These are phyloP conservation scores for Caenorhabditis imperialis DNA, from an alignment of 2,888 invertebrate species.

Conservation along the genomic window DNA sequence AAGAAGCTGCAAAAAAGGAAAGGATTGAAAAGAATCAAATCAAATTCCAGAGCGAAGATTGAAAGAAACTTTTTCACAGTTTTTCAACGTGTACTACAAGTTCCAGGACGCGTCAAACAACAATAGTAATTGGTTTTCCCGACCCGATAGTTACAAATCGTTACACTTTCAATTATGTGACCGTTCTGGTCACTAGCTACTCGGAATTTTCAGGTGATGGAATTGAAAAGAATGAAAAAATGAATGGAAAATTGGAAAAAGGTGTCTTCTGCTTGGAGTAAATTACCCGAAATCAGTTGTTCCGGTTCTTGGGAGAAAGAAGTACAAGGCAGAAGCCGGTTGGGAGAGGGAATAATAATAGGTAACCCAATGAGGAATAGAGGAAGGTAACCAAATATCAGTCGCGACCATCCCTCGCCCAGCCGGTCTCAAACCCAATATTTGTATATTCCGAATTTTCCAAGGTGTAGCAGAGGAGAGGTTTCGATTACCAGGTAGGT, in stretches of 20 bases:
- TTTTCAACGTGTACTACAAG: neutral
- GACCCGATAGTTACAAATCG: constrained; percentile 41
- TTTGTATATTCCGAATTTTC: constrained; percentile 15
- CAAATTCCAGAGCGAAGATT: neutral
- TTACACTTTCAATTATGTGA: constrained; percentile 38
- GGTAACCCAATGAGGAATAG: constrained; percentile 48
- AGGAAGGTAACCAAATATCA: constrained; percentile 51
- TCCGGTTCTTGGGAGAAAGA: constrained; percentile 1
- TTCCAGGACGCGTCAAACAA: constrained; percentile 11
- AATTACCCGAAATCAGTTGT: constrained; percentile 34
- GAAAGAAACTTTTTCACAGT: too few species aligned
- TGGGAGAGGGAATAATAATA: constrained; percentile 35
- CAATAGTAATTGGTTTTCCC: constrained; percentile 43
- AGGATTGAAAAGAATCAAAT: constrained; percentile 7
- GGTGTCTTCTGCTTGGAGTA: neutral
- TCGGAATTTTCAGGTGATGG: constrained; percentile 20
- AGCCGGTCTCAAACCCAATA: constrained; percentile 20
- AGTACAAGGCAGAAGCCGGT: neutral
- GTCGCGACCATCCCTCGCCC: neutral
- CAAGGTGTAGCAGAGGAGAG: constrained; percentile 7
- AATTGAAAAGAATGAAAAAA: neutral
- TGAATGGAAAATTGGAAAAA: too few species aligned
- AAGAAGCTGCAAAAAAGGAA: constrained; percentile 48
- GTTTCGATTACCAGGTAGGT: too few species aligned
- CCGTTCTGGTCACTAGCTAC: constrained; percentile 37